Evolutionary conservation across 2,113 vertebrate species (phyloP).

Genomic region (Tenebrosternarchus preto): DNA sequence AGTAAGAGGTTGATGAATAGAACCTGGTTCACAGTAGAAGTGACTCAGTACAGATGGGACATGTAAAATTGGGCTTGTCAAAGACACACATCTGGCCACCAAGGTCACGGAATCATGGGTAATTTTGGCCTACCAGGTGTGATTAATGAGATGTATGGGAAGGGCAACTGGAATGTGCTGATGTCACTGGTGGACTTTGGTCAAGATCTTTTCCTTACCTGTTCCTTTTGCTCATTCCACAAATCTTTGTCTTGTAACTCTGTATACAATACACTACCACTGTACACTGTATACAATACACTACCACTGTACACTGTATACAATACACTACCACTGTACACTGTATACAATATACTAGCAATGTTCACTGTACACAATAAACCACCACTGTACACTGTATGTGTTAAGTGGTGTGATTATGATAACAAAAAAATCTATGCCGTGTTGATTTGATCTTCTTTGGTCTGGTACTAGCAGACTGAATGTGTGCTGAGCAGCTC

Average conservation of each 20-base stretch:
- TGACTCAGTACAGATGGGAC: slow-evolving; percentile 33
- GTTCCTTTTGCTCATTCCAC: no score
- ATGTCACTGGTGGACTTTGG: neutral
- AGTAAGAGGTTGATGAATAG: slow-evolving; percentile 23
- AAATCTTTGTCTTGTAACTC: neutral
- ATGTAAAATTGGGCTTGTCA: slow-evolving; percentile 37
- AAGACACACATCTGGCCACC: slow-evolving; percentile 24
- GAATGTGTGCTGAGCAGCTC: no score
- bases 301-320: no score
- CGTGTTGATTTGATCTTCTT: no score
- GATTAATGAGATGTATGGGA: neutral
- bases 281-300: neutral
- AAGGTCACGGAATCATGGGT: slow-evolving; percentile 24
- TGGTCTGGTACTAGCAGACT: no score
- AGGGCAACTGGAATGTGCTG: neutral
- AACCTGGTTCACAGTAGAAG: slow-evolving; percentile 24
- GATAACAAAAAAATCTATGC: no score
- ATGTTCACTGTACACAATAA: no score
- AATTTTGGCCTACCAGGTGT: neutral
- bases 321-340: neutral
- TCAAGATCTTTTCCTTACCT: neutral
- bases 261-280: no score
- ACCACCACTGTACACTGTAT: neutral
- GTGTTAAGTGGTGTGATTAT: no score
- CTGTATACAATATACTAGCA: no score